Conservation (phyloP, 1,140 invertebrate genomes). For the Hycleus phaleratus region DNA sequence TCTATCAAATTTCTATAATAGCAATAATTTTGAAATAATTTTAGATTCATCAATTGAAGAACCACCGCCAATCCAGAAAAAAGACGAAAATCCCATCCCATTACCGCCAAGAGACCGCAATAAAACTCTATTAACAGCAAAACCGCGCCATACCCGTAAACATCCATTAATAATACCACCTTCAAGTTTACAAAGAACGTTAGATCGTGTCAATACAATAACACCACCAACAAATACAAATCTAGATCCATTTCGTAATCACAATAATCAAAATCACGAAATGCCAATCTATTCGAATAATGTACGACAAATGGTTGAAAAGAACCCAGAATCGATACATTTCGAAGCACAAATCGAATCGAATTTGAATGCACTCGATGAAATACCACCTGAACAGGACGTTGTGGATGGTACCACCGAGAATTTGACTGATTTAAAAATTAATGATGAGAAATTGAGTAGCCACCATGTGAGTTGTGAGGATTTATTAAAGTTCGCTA, state of each 20-base stretch:
- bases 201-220: constrained; percentile 50
- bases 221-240: constrained; percentile 18
- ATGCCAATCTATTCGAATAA: constrained; percentile 30
- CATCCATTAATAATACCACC: constrained; percentile 79
- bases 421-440: constrained; percentile 12
- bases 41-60: background rate
- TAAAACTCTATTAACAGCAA: constrained; percentile 54
- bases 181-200: constrained; percentile 49
- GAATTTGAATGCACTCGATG: constrained; percentile 56
- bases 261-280: background rate
- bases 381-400: constrained; percentile 33
- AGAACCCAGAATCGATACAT: constrained; percentile 34
- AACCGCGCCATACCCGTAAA: constrained; percentile 75
- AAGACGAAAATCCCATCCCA: constrained; percentile 65
- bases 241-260: constrained; percentile 17
- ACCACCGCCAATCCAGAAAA: constrained; percentile 4
- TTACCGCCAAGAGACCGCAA: constrained; percentile 75
- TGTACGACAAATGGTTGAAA: constrained; percentile 19
- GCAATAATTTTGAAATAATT: background rate
- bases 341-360: constrained; percentile 57
- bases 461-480: constrained; percentile 83
- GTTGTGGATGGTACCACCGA: constrained; percentile 29
- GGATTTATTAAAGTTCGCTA: constrained; percentile 84
- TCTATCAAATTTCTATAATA: background rate
- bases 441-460: constrained; percentile 23